A percentile compares a stretch with the other conserved stretches of the same genome.
Evolutionary conservation across 2,888 invertebrate species (phyloP).

Genomic region (Encarsia formosa): DNA sequence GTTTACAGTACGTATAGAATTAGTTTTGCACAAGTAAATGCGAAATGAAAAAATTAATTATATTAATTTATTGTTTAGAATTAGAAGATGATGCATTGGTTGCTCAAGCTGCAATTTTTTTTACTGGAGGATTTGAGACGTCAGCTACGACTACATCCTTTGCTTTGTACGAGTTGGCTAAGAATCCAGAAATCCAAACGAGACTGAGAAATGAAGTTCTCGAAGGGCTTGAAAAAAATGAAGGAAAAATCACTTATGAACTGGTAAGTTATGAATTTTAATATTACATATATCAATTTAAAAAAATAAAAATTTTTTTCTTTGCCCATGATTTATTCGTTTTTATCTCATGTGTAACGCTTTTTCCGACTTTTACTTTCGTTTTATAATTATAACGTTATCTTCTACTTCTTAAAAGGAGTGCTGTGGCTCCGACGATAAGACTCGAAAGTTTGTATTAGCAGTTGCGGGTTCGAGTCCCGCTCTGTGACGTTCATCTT

Average conservation of each 20-base stretch:
- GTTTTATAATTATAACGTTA: neutral
- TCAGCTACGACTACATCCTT: conserved; percentile 37
- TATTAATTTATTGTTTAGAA: neutral
- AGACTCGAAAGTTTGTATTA: no score
- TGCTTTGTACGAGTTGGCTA: conserved; percentile 38
- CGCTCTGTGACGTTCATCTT: no score
- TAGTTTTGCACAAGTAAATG: no score
- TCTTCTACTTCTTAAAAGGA: neutral
- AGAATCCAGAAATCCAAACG: conserved; percentile 33
- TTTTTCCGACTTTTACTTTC: neutral
- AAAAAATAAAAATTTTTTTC: no score
- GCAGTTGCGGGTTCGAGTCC: no score
- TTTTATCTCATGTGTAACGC: neutral
- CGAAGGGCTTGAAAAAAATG: conserved; percentile 26
- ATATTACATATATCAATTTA: neutral
- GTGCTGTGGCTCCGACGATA: neutral
- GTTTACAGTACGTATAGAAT: neutral
- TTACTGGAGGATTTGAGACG: conserved; percentile 42
- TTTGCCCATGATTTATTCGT: no score
- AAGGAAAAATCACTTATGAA: conserved; percentile 39
- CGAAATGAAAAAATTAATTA: no score
- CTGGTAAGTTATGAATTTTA: conserved; percentile 33
- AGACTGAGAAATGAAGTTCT: conserved; percentile 35
- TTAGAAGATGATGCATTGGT: neutral
- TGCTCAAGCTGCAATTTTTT: conserved; percentile 25